Percentiles rank a stretch among this genome's conserved stretches.
Conservation (phyloP, 2,797 vertebrate genomes). For the Lates japonicus region DNA sequence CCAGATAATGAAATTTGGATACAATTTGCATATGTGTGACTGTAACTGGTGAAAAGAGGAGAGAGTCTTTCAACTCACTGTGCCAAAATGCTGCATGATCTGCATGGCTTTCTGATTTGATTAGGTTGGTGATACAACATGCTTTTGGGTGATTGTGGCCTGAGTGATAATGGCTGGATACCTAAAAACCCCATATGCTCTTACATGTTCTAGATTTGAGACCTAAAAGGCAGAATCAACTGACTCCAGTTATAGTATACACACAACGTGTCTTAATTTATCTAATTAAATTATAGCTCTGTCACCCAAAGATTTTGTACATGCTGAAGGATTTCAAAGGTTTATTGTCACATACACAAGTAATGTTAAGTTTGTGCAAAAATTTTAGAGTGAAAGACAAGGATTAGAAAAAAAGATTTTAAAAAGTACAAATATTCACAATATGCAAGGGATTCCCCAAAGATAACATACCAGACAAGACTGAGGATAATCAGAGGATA, state of each 20-base stretch:
- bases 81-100: slow-evolving; percentile 25
- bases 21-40: slow-evolving; percentile 22
- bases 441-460: too few relatives aligned
- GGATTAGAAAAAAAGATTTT: too few relatives aligned
- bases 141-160: slow-evolving; percentile 6
- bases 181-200: neutral
- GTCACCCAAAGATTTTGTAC: neutral
- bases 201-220: neutral
- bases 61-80: slow-evolving; percentile 12
- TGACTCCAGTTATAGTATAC: neutral
- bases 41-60: slow-evolving; percentile 17
- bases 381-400: too few relatives aligned
- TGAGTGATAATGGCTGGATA: slow-evolving; percentile 8
- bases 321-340: neutral
- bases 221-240: neutral
- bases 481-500: too few relatives aligned
- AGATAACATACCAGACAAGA: too few relatives aligned
- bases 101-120: slow-evolving; percentile 34
- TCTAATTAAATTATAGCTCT: neutral
- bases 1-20: slow-evolving; percentile 22
- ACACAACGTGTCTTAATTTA: neutral
- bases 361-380: too few relatives aligned
- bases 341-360: too few relatives aligned
- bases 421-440: too few relatives aligned
- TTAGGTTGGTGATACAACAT: slow-evolving; percentile 9